Conservation (phyloP, 2,888 invertebrate species). For the Entomobrya multifasciata region DNA sequence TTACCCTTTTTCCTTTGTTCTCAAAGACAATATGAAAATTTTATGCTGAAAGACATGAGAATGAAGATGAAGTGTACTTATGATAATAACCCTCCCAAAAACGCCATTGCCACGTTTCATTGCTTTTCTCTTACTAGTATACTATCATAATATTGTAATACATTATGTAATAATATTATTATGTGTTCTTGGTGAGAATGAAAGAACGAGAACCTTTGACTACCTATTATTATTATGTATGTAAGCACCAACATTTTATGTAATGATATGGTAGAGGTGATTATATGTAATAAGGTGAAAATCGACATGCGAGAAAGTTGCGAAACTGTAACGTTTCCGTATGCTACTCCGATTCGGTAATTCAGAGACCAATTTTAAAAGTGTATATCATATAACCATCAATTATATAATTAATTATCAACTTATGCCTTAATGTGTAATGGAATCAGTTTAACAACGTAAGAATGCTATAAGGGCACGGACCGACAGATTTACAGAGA, state of each 20-base stretch:
- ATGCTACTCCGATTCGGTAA: too few relatives aligned
- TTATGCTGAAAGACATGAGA: constrained; percentile 57
- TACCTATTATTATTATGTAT: constrained; percentile 14
- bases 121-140: constrained; percentile 25
- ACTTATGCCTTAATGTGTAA: too few relatives aligned
- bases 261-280: background rate
- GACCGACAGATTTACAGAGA: too few relatives aligned
- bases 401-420: too few relatives aligned
- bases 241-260: background rate
- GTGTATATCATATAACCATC: too few relatives aligned
- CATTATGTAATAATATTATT: constrained; percentile 18
- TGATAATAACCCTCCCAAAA: constrained; percentile 59
- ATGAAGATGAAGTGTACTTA: constrained; percentile 62
- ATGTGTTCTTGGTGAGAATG: background rate
- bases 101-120: constrained; percentile 57
- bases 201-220: too few relatives aligned
- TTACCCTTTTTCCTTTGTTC: constrained; percentile 36
- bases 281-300: background rate
- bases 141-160: constrained; percentile 27
- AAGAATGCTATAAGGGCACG: too few relatives aligned
- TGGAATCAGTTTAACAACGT: too few relatives aligned
- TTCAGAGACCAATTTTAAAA: too few relatives aligned
- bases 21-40: constrained; percentile 55
- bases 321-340: too few relatives aligned
- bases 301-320: background rate